phyloP scores from a whole-genome alignment of 2,113 vertebrate species.

The Diadophis punctatus region DNA sequence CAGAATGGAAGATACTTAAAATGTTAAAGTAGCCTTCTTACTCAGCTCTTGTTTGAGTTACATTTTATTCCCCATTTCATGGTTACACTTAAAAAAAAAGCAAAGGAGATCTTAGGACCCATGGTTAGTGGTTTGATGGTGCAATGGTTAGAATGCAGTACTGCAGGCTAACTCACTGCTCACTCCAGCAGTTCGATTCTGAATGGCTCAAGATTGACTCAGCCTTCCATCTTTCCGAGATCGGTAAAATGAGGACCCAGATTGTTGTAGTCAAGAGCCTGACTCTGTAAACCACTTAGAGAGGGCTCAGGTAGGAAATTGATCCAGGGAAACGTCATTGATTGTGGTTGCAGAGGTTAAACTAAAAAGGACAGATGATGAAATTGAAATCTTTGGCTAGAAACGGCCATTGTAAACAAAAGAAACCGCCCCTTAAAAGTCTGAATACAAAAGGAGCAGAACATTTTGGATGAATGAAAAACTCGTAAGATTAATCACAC shows the following conservation, averaged over 20 bases:
- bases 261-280: too few species aligned
- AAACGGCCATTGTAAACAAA: not conserved
- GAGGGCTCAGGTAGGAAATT: not conserved
- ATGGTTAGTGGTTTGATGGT: too few species aligned
- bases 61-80: not conserved
- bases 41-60: not conserved
- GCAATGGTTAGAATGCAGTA: not conserved
- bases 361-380: not conserved
- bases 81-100: not conserved
- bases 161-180: not conserved
- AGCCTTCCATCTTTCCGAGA: not conserved
- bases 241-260: too few species aligned
- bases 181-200: not conserved
- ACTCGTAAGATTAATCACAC: not conserved
- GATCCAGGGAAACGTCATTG: not conserved
- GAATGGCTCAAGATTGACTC: not conserved
- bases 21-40: not conserved
- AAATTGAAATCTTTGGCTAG: not conserved
- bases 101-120: not conserved
- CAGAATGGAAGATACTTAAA: not conserved
- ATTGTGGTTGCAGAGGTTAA: not conserved
- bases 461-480: slow-evolving; percentile 8
- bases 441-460: not conserved
- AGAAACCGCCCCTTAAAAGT: not conserved
- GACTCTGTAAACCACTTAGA: too few species aligned